phyloP scores from a whole-genome alignment of 2,888 invertebrate species.

The Cremastinae sp. region DNA sequence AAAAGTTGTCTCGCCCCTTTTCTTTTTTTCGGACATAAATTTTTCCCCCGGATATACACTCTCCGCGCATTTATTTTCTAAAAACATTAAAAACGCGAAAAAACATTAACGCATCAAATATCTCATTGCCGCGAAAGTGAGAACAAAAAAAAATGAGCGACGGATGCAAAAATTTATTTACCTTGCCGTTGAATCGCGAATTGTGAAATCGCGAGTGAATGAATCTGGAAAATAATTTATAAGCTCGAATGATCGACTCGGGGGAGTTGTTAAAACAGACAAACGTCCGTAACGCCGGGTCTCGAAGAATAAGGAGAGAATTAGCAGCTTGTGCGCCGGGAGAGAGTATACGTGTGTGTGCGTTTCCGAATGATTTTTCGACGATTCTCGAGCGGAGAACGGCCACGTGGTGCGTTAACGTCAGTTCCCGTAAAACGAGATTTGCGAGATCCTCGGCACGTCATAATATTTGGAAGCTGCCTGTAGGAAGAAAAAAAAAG shows the following conservation, averaged over 20 bases:
- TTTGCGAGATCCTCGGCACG: conserved; percentile 50
- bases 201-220: conserved; percentile 1
- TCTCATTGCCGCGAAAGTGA: too few species aligned
- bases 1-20: conserved; percentile 2
- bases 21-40: conserved; percentile 14
- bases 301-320: conserved; percentile 17
- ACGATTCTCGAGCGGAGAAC: conserved; percentile 1
- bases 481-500: conserved; percentile 50
- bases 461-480: conserved; percentile 68
- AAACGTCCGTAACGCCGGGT: conserved; percentile 31
- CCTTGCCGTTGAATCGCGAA: background rate
- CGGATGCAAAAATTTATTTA: background rate
- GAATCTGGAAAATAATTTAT: conserved; percentile 35
- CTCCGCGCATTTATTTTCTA: background rate
- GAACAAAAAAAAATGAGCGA: too few species aligned
- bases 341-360: too few species aligned
- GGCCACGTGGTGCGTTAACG: conserved; percentile 37
- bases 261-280: conserved; percentile 62
- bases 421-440: conserved; percentile 28
- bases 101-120: too few species aligned
- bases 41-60: conserved; percentile 1
- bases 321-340: conserved; percentile 32
- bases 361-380: too few species aligned
- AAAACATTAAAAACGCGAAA: too few species aligned
- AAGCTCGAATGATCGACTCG: conserved; percentile 47